Evolutionary conservation across 2,797 vertebrate species (phyloP), one percentile per base, ranked within the genome.

Genomic region (Malurus leucopterus): DNA sequence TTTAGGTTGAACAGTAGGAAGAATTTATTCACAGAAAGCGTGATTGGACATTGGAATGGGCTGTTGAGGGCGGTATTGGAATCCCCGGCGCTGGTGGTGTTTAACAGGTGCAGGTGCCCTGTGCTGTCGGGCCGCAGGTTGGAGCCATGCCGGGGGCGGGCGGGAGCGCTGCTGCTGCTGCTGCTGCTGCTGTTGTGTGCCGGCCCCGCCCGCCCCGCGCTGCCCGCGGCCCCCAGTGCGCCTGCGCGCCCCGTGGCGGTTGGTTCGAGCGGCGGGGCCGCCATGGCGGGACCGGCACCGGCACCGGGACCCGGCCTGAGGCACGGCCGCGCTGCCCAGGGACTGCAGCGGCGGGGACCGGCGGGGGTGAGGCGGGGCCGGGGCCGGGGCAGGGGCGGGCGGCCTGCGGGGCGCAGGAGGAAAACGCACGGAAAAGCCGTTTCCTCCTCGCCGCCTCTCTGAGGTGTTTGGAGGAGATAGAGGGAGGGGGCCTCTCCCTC

Each of bases 11-110:
- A 16, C 14, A 23, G 5, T 14, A 12, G 43, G 13, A 14, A 11
- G 0, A 13, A 8, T 21, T 41, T 36, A 9, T 15, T 54, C 22
- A 11, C 18, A 22, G 40, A 24, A 51, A 26, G 8, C 9, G 6
- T 41, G 30, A 15, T 1, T 17, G 27, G 8, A 20, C 21, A 8
- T 1, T 17, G 47, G 32, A 15, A 4, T 0, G 11, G 9, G 18
- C 6, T 10, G 12, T 17, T 14, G 11, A 21, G 20, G 30, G 3
- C 27, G 1, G 2, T 4, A 5, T 5, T 59, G 21, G 12, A 19
- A 13, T 53, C 30, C 8, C 17, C 1, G 5, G 20, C 8, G 6
- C 30, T 23, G 13, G 13, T 8, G 13, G 4, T 30, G 17, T 40
- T 46, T 36, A 36, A 36, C 36, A 36, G 36, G 36, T 36, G 36